phyloP scores from a whole-genome alignment of 1,140 invertebrate genomes.

The Dreissena rostriformis region DNA sequence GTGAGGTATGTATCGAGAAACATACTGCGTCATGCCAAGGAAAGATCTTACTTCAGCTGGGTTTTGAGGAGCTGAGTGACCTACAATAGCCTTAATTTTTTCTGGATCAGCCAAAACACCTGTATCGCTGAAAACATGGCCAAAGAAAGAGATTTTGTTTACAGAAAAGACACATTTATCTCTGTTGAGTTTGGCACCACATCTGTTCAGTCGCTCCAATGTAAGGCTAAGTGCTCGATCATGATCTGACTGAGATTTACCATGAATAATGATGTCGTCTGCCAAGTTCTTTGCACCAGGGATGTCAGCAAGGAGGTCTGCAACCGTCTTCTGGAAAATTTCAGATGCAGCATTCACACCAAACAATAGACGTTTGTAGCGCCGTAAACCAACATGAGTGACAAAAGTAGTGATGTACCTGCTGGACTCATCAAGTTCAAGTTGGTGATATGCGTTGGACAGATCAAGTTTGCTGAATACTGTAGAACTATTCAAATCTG shows the following conservation, averaged over 20 bases:
- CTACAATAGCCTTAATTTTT: slow-evolving; percentile 46
- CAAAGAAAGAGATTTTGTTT: slow-evolving; percentile 52
- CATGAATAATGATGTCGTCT: slow-evolving; percentile 54
- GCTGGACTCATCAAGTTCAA: slow-evolving; percentile 65
- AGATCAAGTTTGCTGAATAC: slow-evolving; percentile 69
- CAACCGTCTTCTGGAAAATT: slow-evolving; percentile 50
- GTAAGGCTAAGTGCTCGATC: slow-evolving; percentile 21
- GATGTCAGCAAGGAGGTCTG: slow-evolving; percentile 50
- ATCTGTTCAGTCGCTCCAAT: slow-evolving; percentile 10
- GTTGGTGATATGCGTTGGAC: slow-evolving; percentile 66
- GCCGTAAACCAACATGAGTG: slow-evolving; percentile 58
- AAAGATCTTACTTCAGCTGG: slow-evolving; percentile 49
- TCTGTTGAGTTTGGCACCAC: slow-evolving; percentile 56
- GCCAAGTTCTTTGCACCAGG: slow-evolving; percentile 49
- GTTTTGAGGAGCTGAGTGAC: slow-evolving; percentile 23
- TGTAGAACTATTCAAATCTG: slow-evolving; percentile 60
- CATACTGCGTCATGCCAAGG: slow-evolving; percentile 59
- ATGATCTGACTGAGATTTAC: slow-evolving; percentile 44
- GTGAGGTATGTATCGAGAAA: slow-evolving; percentile 45
- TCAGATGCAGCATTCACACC: slow-evolving; percentile 63
- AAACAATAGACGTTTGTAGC: slow-evolving; percentile 67
- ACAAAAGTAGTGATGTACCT: slow-evolving; percentile 66
- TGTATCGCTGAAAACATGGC: slow-evolving; percentile 44
- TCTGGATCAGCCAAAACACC: slow-evolving; percentile 46
- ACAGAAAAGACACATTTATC: slow-evolving; percentile 54